Conservation (phyloP, 2,113 vertebrate species). For the Oryctolagus cuniculus region DNA sequence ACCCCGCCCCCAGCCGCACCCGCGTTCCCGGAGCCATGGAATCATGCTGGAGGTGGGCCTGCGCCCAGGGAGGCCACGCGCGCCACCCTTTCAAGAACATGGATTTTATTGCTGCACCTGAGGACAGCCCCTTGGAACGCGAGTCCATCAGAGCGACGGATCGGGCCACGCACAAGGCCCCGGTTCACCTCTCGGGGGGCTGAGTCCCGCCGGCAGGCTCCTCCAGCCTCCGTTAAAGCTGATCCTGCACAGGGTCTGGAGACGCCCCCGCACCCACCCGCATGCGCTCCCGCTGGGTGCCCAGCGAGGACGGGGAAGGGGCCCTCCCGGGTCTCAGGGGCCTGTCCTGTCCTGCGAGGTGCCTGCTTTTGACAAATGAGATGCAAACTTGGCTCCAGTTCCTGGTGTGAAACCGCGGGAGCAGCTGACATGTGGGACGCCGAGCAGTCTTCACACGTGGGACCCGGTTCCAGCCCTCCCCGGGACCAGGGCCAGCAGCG, state of each 20-base stretch:
- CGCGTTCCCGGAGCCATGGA: conserved; percentile 58
- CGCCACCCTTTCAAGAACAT: conserved; percentile 80
- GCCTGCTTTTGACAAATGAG: conserved; percentile 82
- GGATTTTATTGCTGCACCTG: conserved; percentile 76
- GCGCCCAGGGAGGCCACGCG: conserved; percentile 44
- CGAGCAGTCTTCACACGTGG: too few relatives aligned
- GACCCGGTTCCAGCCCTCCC: conserved; percentile 1
- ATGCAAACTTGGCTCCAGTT: conserved; percentile 82
- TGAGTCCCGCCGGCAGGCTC: background rate
- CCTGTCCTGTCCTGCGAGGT: conserved; percentile 82
- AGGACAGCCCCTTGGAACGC: conserved; percentile 74
- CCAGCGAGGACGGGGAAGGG: too few relatives aligned
- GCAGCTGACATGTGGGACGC: too few relatives aligned
- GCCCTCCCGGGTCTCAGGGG: conserved; percentile 3
- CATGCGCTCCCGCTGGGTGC: too few relatives aligned
- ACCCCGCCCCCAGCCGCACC: too few relatives aligned
- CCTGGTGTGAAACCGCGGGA: conserved; percentile 81
- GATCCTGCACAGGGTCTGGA: background rate
- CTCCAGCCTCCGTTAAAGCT: background rate
- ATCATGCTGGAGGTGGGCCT: conserved; percentile 72
- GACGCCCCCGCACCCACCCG: background rate
- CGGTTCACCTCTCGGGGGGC: conserved; percentile 60
- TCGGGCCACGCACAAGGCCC: background rate
- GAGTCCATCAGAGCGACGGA: conserved; percentile 63
- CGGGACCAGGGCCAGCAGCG: fast-evolving